These are phyloP conservation scores for Marmota flaviventris DNA, from an alignment of 2,113 vertebrate genomes.

Conservation along the genomic window DNA sequence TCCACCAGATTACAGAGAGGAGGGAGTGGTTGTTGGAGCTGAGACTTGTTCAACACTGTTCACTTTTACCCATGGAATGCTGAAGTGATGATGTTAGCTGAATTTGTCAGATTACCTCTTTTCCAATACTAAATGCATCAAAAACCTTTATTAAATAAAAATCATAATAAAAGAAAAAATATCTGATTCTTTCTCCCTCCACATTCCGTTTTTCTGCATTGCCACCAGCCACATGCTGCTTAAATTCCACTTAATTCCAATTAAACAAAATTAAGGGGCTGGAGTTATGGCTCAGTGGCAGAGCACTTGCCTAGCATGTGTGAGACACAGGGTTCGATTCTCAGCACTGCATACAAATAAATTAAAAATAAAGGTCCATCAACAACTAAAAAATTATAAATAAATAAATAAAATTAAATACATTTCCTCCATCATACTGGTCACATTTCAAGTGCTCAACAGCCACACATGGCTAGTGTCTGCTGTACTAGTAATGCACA, in stretches of 20 bases:
- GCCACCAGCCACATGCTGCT: neutral
- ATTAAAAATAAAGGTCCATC: no score
- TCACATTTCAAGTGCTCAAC: neutral
- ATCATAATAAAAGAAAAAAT: neutral
- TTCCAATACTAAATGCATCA: neutral
- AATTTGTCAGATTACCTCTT: neutral
- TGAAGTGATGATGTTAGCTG: neutral
- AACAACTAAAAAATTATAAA: no score
- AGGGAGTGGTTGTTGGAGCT: no score
- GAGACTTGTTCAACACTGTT: neutral
- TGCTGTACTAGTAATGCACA: neutral
- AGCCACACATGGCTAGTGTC: neutral
- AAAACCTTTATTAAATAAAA: neutral
- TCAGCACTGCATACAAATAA: no score
- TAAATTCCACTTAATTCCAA: conserved; percentile 25
- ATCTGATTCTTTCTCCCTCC: neutral
- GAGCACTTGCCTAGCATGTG: no score
- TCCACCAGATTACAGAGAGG: neutral
- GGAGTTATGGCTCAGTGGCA: no score
- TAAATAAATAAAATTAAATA: neutral
- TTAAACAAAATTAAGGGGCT: neutral
- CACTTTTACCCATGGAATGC: neutral
- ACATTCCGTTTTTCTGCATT: neutral
- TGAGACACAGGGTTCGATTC: no score
- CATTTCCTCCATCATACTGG: neutral